These are phyloP conservation scores for Lagria hirta DNA, from an alignment of 2,888 invertebrate species.

Conservation along the genomic window DNA sequence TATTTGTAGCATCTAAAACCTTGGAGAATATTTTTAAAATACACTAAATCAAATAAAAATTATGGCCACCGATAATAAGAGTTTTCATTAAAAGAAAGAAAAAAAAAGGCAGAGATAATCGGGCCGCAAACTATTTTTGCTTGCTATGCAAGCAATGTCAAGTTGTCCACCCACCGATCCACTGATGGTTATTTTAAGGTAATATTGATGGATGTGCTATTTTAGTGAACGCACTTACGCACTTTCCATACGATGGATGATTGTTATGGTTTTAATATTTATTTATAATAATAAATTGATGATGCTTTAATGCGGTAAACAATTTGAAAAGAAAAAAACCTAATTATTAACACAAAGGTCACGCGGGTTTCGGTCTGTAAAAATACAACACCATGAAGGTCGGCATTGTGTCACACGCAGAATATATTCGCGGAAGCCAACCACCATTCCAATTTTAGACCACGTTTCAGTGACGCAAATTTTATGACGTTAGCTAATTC, in stretches of 20 bases:
- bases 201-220: slow-evolving; percentile 22
- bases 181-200: slow-evolving; percentile 16
- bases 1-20: background rate
- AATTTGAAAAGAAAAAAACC: too few species aligned
- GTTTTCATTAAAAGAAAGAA: too few species aligned
- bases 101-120: too few species aligned
- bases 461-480: slow-evolving; percentile 18
- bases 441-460: slow-evolving; percentile 30
- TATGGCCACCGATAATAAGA: too few species aligned
- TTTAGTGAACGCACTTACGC: slow-evolving; percentile 18
- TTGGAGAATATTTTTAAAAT: background rate
- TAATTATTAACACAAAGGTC: too few species aligned
- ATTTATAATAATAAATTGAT: too few species aligned
- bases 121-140: slow-evolving; percentile 13
- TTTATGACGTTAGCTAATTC: slow-evolving; percentile 10
- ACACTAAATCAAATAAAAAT: too few species aligned
- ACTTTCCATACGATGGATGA: slow-evolving; percentile 14
- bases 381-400: slow-evolving; percentile 29
- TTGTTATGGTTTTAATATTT: too few species aligned
- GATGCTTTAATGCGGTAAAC: too few species aligned
- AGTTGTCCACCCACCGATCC: slow-evolving; percentile 24
- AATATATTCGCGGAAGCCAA: slow-evolving; percentile 25
- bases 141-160: slow-evolving; percentile 19
- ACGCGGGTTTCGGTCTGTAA: slow-evolving; percentile 29
- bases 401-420: slow-evolving; percentile 25